Conservation (phyloP, 1,140 invertebrate genomes). For the Macrotrachela quadricornifera region DNA sequence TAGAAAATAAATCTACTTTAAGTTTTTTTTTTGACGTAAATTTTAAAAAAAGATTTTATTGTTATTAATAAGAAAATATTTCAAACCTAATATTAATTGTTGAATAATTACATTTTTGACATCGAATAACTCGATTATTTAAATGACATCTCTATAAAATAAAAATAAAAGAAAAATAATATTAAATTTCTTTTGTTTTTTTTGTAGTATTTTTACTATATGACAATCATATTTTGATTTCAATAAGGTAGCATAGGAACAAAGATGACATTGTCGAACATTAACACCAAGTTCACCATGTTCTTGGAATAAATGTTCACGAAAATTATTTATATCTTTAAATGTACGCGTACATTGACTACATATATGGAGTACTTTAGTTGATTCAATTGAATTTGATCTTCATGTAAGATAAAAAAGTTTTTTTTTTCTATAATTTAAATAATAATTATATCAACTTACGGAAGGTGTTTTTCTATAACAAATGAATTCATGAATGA, state of each 20-base stretch:
- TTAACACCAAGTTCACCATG: not conserved
- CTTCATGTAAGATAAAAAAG: too few relatives aligned
- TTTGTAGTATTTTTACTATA: not conserved
- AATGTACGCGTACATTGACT: constrained; percentile 3
- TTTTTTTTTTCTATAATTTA: too few relatives aligned
- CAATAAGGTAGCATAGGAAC: constrained; percentile 1
- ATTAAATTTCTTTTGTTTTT: too few relatives aligned
- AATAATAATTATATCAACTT: too few relatives aligned
- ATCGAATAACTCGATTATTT: constrained; percentile 5
- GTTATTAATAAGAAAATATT: too few relatives aligned
- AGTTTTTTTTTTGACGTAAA: too few relatives aligned
- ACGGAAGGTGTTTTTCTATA: too few relatives aligned
- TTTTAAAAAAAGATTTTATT: too few relatives aligned
- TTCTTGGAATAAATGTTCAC: constrained; percentile 3
- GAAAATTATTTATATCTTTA: constrained; percentile 6
- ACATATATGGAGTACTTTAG: not conserved
- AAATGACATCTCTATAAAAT: not conserved
- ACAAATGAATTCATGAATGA: too few relatives aligned
- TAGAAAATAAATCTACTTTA: too few relatives aligned
- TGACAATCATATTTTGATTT: constrained; percentile 7
- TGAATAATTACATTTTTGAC: constrained; percentile 1
- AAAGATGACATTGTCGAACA: not conserved
- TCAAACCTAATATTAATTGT: not conserved
- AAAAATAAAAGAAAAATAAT: too few relatives aligned
- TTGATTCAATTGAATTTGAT: too few relatives aligned